Percentiles rank a stretch among this genome's conserved stretches.
Evolutionary conservation across 2,888 invertebrate genomes (phyloP).

Genomic region (Watsonalla cultraria): DNA sequence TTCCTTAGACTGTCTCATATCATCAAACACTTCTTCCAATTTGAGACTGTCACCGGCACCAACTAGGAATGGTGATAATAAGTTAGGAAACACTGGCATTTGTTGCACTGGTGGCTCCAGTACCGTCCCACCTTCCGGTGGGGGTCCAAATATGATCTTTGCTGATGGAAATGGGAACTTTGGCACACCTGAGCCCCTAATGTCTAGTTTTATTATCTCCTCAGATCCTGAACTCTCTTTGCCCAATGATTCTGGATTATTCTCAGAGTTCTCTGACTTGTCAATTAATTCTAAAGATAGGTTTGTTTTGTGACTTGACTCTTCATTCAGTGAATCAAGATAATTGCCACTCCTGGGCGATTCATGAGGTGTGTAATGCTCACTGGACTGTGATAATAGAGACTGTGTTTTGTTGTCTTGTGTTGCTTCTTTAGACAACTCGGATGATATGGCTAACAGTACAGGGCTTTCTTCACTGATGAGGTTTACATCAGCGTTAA

Average conservation of each 20-base stretch:
- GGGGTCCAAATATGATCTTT: conserved; percentile 69
- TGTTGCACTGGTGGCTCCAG: conserved; percentile 44
- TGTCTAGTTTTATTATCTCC: conserved; percentile 71
- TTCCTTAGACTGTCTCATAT: conserved; percentile 24
- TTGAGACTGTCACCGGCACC: conserved; percentile 45
- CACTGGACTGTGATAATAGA: conserved; percentile 19
- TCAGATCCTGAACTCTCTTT: conserved; percentile 60
- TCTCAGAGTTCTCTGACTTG: conserved; percentile 28
- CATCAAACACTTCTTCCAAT: conserved; percentile 48
- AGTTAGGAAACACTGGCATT: conserved; percentile 55
- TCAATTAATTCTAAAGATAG: conserved; percentile 27
- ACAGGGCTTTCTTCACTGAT: conserved; percentile 69
- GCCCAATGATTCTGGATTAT: conserved; percentile 29
- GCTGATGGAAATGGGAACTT: conserved; percentile 53
- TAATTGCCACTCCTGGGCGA: conserved; percentile 54
- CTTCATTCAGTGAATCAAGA: conserved; percentile 61
- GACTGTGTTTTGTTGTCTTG: conserved; percentile 28
- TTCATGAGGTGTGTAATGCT: conserved; percentile 29
- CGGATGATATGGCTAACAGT: conserved; percentile 53
- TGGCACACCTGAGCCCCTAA: conserved; percentile 61
- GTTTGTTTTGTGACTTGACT: conserved; percentile 36
- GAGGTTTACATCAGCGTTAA: conserved; percentile 49
- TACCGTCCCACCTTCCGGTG: conserved; percentile 57
- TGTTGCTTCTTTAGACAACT: conserved; percentile 48
- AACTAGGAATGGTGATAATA: conserved; percentile 63